Percentiles rank a stretch among this genome's conserved stretches.
Conservation (phyloP, 2,113 vertebrate species). For the Peromyscus polionotus region DNA sequence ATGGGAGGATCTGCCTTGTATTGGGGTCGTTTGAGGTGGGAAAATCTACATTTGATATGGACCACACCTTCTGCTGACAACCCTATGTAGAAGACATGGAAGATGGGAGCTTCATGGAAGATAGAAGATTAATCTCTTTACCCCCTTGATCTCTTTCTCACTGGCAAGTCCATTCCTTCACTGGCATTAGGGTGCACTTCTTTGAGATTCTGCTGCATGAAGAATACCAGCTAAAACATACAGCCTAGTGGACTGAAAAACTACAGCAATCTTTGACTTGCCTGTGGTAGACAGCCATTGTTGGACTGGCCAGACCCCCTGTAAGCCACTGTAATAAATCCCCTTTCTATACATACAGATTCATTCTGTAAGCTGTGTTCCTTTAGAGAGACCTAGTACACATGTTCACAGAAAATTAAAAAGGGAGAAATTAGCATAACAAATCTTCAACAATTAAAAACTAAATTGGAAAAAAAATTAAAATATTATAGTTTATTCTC, state of each 20-base stretch:
- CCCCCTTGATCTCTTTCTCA: neutral
- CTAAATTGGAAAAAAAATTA: neutral
- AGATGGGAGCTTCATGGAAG: neutral
- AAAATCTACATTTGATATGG: neutral
- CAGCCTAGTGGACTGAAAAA: neutral
- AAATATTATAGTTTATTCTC: neutral
- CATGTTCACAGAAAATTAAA: neutral
- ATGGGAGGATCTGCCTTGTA: neutral
- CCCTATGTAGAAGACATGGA: neutral
- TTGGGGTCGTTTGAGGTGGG: neutral
- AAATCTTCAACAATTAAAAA: neutral
- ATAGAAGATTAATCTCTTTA: neutral
- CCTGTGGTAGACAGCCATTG: neutral
- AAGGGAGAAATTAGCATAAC: neutral
- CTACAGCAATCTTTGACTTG: neutral
- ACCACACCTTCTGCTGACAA: neutral
- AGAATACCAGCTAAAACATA: neutral
- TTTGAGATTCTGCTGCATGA: neutral
- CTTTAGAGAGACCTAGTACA: neutral
- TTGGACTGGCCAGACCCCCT: neutral
- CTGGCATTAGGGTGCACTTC: neutral
- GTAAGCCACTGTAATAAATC: neutral
- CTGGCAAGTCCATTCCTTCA: neutral
- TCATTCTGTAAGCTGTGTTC: neutral
- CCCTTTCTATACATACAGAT: neutral